These are phyloP conservation scores for Ptilorrhoa leucosticta DNA, from an alignment of 2,113 vertebrate genomes.

Conservation along the genomic window DNA sequence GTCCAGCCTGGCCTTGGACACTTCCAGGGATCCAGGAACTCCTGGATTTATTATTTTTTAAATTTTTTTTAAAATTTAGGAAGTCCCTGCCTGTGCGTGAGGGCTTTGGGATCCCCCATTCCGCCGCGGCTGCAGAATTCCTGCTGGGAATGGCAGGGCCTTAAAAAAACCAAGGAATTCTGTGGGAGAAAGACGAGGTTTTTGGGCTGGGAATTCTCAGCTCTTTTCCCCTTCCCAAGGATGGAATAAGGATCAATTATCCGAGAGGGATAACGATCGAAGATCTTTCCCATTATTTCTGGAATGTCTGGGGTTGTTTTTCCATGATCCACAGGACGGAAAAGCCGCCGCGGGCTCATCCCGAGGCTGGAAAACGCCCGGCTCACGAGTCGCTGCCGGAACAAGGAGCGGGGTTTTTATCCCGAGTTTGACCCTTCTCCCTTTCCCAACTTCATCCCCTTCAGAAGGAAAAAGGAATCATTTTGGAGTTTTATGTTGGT, in stretches of 20 bases:
- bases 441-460: background rate
- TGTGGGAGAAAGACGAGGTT: background rate
- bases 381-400: background rate
- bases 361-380: background rate
- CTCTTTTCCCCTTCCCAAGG: background rate
- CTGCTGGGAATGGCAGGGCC: background rate
- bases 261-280: background rate
- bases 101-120: background rate
- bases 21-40: background rate
- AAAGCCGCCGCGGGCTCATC: background rate
- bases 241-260: too few relatives aligned
- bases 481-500: background rate
- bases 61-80: background rate
- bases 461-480: background rate
- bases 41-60: background rate
- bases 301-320: background rate
- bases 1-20: background rate
- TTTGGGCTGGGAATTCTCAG: background rate
- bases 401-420: background rate
- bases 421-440: background rate
- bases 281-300: background rate
- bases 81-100: background rate
- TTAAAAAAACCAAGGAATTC: background rate
- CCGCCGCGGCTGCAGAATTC: background rate
- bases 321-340: background rate